Conservation (phyloP, 2,888 invertebrate species). For the Eretmocerus hayati region DNA sequence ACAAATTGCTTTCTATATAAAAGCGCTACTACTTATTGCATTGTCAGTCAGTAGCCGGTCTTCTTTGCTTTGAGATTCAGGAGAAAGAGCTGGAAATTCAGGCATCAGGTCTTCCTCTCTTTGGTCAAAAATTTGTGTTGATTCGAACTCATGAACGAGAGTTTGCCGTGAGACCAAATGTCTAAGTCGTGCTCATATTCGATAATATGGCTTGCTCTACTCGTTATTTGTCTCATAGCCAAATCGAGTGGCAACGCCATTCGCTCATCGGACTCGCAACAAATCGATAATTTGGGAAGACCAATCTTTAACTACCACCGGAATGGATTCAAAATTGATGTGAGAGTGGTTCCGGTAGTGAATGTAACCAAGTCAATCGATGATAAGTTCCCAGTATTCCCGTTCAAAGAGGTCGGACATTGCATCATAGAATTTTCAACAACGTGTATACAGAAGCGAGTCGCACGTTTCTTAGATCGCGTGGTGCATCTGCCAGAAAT, state of each 20-base stretch:
- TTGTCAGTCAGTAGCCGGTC: slow-evolving; percentile 6
- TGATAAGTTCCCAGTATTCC: slow-evolving; percentile 52
- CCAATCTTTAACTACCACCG: slow-evolving; percentile 35
- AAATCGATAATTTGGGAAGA: slow-evolving; percentile 20
- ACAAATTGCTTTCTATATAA: slow-evolving; percentile 43
- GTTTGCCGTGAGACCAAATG: background rate
- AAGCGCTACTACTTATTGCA: slow-evolving; percentile 7
- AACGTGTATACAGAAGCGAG: slow-evolving; percentile 54
- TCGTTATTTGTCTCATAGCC: background rate
- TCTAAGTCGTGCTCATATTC: background rate
- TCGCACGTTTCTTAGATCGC: slow-evolving; percentile 53
- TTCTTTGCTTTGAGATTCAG: background rate
- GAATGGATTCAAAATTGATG: slow-evolving; percentile 37
- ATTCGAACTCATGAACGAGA: background rate
- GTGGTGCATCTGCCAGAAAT: slow-evolving; percentile 52
- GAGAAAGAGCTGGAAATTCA: background rate
- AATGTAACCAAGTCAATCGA: slow-evolving; percentile 29
- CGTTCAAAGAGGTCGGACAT: slow-evolving; percentile 42
- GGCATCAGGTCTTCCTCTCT: background rate
- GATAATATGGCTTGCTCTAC: slow-evolving; percentile 2
- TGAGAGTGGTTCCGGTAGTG: slow-evolving; percentile 32
- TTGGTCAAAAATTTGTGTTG: background rate
- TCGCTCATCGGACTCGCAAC: background rate
- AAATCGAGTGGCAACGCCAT: slow-evolving; percentile 8
- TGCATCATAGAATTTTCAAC: slow-evolving; percentile 55